Evolutionary conservation across 2,888 invertebrate genomes (phyloP).

Genomic region (Brachycybe producta): DNA sequence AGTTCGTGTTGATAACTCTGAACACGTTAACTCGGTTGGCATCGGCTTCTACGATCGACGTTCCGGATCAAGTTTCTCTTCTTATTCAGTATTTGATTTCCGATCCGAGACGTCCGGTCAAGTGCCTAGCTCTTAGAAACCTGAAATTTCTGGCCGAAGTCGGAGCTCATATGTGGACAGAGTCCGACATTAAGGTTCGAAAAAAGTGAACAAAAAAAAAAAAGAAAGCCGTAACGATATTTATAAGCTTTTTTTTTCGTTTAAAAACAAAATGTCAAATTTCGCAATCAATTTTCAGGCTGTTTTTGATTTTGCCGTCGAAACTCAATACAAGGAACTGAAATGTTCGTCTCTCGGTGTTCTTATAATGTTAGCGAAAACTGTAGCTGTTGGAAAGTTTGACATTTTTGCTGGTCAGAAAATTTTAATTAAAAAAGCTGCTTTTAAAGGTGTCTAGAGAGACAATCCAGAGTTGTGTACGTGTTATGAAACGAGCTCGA

Average conservation of each 20-base stretch:
- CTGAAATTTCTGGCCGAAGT: constrained; percentile 54
- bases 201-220: no score
- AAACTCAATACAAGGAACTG: constrained; percentile 31
- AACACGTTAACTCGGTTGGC: constrained; percentile 78
- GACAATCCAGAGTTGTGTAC: no score
- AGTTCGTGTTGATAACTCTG: constrained; percentile 67
- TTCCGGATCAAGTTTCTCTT: constrained; percentile 65
- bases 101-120: constrained; percentile 56
- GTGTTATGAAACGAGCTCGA: no score
- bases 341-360: constrained; percentile 41
- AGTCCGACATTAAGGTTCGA: constrained; percentile 39
- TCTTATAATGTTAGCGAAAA: constrained; percentile 47
- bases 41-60: constrained; percentile 74
- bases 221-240: no score
- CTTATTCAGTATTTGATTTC: constrained; percentile 51
- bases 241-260: not conserved
- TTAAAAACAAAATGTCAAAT: not conserved
- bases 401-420: constrained; percentile 27
- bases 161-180: constrained; percentile 67
- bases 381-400: constrained; percentile 47
- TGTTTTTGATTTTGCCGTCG: constrained; percentile 28
- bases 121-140: constrained; percentile 51
- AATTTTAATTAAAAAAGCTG: no score
- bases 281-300: constrained; percentile 25
- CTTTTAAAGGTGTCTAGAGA: no score